These are phyloP conservation scores for Folsomia candida DNA, from an alignment of 2,888 invertebrate species.

Conservation along the genomic window DNA sequence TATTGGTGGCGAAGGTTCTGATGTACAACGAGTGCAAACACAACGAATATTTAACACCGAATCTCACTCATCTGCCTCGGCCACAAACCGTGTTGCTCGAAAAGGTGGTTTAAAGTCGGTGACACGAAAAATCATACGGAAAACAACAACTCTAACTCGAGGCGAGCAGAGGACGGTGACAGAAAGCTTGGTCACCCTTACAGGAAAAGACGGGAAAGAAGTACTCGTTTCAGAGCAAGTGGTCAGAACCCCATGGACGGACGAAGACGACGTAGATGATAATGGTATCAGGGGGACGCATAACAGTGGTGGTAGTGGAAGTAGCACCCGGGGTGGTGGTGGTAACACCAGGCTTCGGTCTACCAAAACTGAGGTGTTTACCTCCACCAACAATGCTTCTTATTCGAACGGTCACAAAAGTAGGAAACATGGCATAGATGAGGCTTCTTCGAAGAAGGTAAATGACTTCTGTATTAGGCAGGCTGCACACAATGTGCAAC, in stretches of 20 bases:
- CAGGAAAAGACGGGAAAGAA: constrained; percentile 44
- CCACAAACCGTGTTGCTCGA: constrained; percentile 78
- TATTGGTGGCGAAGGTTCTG: constrained; percentile 54
- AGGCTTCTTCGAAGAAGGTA: no score
- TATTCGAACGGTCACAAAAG: constrained; percentile 13
- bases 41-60: constrained; percentile 79
- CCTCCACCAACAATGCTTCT: neutral
- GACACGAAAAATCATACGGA: constrained; percentile 80
- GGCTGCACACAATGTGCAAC: no score
- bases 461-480: no score
- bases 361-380: neutral
- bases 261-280: constrained; percentile 46
- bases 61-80: constrained; percentile 73
- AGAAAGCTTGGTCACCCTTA: constrained; percentile 59
- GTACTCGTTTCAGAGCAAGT: constrained; percentile 40
- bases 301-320: constrained; percentile 18
- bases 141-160: constrained; percentile 81
- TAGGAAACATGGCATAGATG: no score
- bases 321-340: neutral
- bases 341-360: neutral
- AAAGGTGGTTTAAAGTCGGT: constrained; percentile 76
- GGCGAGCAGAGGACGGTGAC: constrained; percentile 76
- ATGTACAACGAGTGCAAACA: constrained; percentile 74
- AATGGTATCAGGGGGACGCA: constrained; percentile 15
- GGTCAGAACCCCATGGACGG: constrained; percentile 43